These are phyloP conservation scores for Mus minutoides DNA, from an alignment of 2,797 vertebrate species.

Conservation along the genomic window DNA sequence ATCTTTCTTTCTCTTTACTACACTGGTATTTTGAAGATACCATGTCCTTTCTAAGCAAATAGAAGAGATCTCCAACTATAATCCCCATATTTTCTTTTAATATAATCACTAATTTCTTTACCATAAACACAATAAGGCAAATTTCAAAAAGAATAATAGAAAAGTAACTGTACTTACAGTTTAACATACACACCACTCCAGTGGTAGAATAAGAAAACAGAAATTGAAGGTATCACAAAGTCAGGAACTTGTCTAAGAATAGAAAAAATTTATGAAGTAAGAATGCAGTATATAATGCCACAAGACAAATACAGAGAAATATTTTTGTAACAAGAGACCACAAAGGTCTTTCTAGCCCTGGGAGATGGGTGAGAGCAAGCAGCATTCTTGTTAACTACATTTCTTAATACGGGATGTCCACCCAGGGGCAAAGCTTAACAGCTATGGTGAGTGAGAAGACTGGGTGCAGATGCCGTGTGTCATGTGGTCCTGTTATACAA, in stretches of 20 bases:
- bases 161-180: neutral
- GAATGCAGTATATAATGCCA: neutral
- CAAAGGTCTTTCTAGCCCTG: conserved; percentile 21
- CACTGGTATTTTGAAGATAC: conserved; percentile 39
- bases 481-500: neutral
- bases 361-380: neutral
- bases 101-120: conserved; percentile 15
- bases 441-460: neutral
- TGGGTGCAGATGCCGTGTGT: neutral
- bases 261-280: conserved; percentile 10
- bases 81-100: conserved; percentile 33
- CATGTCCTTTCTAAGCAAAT: conserved; percentile 42
- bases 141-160: conserved; percentile 37
- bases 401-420: neutral
- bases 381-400: neutral
- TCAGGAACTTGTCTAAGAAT: conserved; percentile 4
- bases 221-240: conserved; percentile 28
- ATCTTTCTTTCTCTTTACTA: neutral
- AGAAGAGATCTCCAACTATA: conserved; percentile 38
- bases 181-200: conserved; percentile 33
- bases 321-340: neutral
- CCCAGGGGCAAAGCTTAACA: neutral
- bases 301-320: neutral
- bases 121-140: neutral
- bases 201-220: conserved; percentile 18